These are phyloP conservation scores for Drosophila kikkawai DNA, from an alignment of 1,140 invertebrate species.

Conservation along the genomic window DNA sequence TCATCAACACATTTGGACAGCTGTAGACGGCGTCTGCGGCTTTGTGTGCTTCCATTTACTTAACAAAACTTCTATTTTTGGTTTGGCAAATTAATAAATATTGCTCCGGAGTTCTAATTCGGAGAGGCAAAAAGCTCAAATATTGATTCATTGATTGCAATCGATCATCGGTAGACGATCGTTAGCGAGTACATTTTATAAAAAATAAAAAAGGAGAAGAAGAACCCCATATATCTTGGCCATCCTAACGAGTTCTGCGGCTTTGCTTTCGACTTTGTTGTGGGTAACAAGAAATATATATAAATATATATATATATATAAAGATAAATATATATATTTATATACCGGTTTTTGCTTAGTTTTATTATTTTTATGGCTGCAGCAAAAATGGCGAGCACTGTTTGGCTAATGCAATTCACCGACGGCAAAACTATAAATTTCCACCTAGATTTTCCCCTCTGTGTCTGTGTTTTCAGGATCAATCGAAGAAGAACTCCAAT, in stretches of 20 bases:
- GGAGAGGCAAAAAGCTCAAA: not conserved
- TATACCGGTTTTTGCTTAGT: conserved; percentile 45
- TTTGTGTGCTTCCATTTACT: conserved; percentile 43
- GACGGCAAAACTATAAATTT: conserved; percentile 50
- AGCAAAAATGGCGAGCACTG: not conserved
- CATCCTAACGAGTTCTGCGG: conserved; percentile 26
- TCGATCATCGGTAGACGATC: conserved; percentile 67
- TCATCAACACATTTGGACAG: conserved; percentile 40
- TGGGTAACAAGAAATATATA: conserved; percentile 3
- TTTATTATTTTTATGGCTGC: conserved; percentile 54
- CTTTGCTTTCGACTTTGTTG: conserved; percentile 7
- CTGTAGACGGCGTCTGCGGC: conserved; percentile 31
- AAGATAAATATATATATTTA: not conserved
- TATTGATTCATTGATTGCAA: conserved; percentile 46
- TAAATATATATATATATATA: not conserved
- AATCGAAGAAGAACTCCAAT: conserved; percentile 50
- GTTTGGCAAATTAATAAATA: conserved; percentile 59
- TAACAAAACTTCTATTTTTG: conserved; percentile 79
- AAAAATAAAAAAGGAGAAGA: not conserved
- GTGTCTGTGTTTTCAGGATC: conserved; percentile 31
- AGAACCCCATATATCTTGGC: not conserved
- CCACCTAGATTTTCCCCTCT: conserved; percentile 1
- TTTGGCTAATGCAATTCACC: conserved; percentile 27
- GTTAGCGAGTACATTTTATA: conserved; percentile 39
- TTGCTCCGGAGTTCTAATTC: conserved; percentile 23